Evolutionary conservation across 92 coral and sea anemone genomes (phyloP), one percentile per base, ranked within the genome.

Genomic region (Pocillopora meandrina): DNA sequence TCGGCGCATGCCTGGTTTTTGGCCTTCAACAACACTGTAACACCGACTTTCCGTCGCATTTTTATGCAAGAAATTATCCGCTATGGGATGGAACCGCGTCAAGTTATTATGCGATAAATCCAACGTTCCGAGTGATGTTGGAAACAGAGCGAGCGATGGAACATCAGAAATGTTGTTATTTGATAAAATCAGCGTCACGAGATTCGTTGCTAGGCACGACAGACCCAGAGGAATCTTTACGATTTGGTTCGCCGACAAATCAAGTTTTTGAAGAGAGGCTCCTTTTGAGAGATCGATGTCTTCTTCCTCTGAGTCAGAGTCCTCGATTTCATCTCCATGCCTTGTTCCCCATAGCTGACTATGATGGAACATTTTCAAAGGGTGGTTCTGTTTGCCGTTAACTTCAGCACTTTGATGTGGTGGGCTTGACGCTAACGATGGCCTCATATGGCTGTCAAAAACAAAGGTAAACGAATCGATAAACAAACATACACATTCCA

Each of bases 281-380:
- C 95, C 98, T 55, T 83, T 92, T 55, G 82, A 83, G 10, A 70
- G 71, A 16, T 95, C 98, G 19, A 90, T 42, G 74, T 95, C 99
- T 71, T 97, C 99, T 35, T 97, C 99, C 12, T 97, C 99, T 10
- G 95, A 93, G 56, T 95, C 98, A 0, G 99, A 97, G 66, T 94
- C 98, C 63, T 94, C 99, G 20, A 93, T 71, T 35, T 97, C 99
- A 80, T 91, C 95, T 19, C 92, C 85, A 77, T 90, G 92, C 3
- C 77, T 81, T 75, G 92, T 92, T 57, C 99, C 97, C 95, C 98
- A 93, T 18, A 92, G 89, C 75, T 95, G 95, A 33, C 98, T 88
- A 61, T 92, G 98, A 69, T 98, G 93, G 67, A 92, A 91, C 78
- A 97, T 88, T 65, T 90, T 91, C 52, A 97, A 87, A 33, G 92